phyloP scores from a whole-genome alignment of 1,140 invertebrate species.

The Andrena cerasifolii region DNA sequence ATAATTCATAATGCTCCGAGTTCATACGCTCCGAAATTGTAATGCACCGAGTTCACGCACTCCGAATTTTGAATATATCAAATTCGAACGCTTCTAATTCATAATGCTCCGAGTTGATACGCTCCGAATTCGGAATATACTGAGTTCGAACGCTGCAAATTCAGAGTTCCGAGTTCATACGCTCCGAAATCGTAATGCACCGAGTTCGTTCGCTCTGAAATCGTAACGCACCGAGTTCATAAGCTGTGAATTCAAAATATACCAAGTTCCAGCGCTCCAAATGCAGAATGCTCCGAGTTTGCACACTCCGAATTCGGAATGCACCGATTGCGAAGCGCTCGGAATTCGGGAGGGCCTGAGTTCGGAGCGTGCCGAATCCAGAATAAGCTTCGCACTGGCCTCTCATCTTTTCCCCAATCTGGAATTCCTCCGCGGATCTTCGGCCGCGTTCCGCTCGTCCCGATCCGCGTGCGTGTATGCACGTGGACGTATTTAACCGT shows the following conservation, averaged over 20 bases:
- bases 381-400: not conserved
- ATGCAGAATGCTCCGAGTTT: no score
- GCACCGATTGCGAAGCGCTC: no score
- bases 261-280: not conserved
- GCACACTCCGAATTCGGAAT: no score
- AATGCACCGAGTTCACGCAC: not conserved
- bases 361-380: not conserved
- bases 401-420: not conserved
- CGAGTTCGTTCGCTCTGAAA: not conserved
- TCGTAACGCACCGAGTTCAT: not conserved
- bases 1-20: not conserved
- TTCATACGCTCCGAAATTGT: not conserved
- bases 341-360: not conserved
- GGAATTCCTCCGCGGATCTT: not conserved
- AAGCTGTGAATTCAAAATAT: not conserved
- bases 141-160: no score
- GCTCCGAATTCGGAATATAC: no score
- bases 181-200: not conserved
- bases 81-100: no score
- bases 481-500: slow-evolving; percentile 37
- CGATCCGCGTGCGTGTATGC: slow-evolving; percentile 11
- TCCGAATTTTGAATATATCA: no score
- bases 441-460: slow-evolving; percentile 5
- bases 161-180: no score
- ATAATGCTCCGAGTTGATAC: no score